Evolutionary conservation across 2,113 vertebrate species (phyloP), one percentile per base, ranked within the genome.

Genomic region (Tragulus kanchil): DNA sequence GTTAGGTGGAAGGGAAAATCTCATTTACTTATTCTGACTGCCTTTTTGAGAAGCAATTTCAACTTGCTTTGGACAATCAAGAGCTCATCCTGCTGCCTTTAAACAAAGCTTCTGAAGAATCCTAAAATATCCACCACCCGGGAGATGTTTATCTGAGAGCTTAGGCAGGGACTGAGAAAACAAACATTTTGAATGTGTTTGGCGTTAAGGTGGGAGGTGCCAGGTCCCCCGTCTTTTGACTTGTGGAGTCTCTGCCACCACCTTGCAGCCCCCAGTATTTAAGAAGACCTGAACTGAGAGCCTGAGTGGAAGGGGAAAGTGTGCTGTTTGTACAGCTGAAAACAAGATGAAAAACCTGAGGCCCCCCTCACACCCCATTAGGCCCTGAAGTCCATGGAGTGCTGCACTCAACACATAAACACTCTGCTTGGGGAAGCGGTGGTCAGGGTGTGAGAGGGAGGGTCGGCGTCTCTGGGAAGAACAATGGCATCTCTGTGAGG

Each of bases 321-420:
- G 98, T 98, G 97, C 97, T 99, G 99, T 99, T 99, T 99, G 99
- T 99, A 99, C 99, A 99, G 99, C 99, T 99, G 99, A 99, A 98
- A 99, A 98, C 99, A 99, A 99, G 99, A 99, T 99, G 99, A 99
- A 99, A 99, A 99, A 99, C 99, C 99, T 98, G 99, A 99, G 99
- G 99, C 98, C 98, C 98, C 98, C 98, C 99, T 99, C 99, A 99
- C 99, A 99, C 99, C 99, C 99, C 99, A 99, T 99, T 99, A 99
- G 99, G 98, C 98, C 98, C 98, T 99, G 98, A 99, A 99, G 98
- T 99, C 98, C 99, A 99, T 98, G 99, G 99, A 99, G 99, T 98
- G 98, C 98, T 99, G 99, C 99, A 99, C 99, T 99, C 99, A 99
- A 99, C 99, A 99, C 99, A 99, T 99, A 99, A 99, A 99, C 99